Percentiles rank a stretch among this genome's conserved stretches.
phyloP scores from a whole-genome alignment of 2,888 invertebrate genomes.

The Adineta ricciae region DNA sequence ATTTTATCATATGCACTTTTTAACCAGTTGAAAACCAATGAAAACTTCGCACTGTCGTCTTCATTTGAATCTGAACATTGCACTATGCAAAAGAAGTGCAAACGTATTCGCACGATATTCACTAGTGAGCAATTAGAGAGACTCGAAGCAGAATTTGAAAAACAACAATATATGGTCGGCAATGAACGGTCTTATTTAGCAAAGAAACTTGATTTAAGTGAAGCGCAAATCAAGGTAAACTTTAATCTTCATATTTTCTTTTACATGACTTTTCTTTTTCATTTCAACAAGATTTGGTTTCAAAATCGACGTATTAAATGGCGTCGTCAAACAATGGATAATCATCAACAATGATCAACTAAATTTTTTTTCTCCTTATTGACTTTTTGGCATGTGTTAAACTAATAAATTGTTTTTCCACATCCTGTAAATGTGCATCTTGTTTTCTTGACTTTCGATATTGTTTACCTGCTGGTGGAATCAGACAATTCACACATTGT shows the following conservation, averaged over 20 bases:
- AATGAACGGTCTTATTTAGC: slow-evolving; percentile 80
- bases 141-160: slow-evolving; percentile 81
- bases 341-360: neutral
- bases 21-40: neutral
- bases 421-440: neutral
- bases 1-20: neutral
- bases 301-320: slow-evolving; percentile 87
- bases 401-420: slow-evolving; percentile 21
- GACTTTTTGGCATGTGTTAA: slow-evolving; percentile 6
- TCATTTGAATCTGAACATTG: neutral
- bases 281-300: slow-evolving; percentile 37
- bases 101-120: slow-evolving; percentile 85
- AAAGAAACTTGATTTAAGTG: slow-evolving; percentile 71
- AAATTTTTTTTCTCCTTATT: neutral
- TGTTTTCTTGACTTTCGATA: neutral
- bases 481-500: neutral
- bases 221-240: slow-evolving; percentile 63
- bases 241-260: neutral
- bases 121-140: slow-evolving; percentile 87
- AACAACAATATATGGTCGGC: slow-evolving; percentile 95
- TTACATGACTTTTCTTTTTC: neutral
- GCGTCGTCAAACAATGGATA: slow-evolving; percentile 53
- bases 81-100: slow-evolving; percentile 44
- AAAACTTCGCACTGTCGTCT: neutral
- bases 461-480: slow-evolving; percentile 13